A percentile compares a stretch with the other conserved stretches of the same genome.
phyloP scores from a whole-genome alignment of 92 coral and sea anemone species.

The Zoanthus sociatus region DNA sequence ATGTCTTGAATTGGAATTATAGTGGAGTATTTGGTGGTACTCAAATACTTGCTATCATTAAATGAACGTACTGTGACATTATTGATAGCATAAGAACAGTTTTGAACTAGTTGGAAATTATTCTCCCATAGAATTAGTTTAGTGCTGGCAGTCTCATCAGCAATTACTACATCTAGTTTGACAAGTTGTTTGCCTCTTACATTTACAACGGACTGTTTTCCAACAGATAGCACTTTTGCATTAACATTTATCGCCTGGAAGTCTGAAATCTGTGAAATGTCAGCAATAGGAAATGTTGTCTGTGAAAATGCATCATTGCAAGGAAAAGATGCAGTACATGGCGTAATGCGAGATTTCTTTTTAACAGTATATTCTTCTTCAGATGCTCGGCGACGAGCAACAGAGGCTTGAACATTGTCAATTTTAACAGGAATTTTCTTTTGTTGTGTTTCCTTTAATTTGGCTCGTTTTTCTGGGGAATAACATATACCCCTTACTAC shows the following conservation, averaged over 20 bases:
- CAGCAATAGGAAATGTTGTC: conserved; percentile 38
- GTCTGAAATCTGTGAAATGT: conserved; percentile 39
- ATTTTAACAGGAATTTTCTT: conserved; percentile 34
- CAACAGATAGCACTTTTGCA: conserved; percentile 34
- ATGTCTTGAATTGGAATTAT: conserved; percentile 36
- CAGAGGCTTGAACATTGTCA: conserved; percentile 30
- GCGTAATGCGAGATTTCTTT: conserved; percentile 36
- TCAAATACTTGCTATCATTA: conserved; percentile 36
- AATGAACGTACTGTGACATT: conserved; percentile 39
- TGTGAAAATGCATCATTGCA: conserved; percentile 37
- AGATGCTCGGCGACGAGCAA: conserved; percentile 43
- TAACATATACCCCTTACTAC: conserved; percentile 11
- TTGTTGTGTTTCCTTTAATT: conserved; percentile 29
- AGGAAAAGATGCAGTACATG: conserved; percentile 41
- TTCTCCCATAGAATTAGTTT: conserved; percentile 32
- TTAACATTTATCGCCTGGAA: conserved; percentile 34
- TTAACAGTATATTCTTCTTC: conserved; percentile 50
- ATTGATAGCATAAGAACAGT: conserved; percentile 23
- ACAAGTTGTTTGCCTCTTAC: conserved; percentile 43
- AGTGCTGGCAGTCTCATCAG: conserved; percentile 29
- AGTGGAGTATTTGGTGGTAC: conserved; percentile 34
- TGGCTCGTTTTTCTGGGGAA: conserved; percentile 22
- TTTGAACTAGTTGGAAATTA: conserved; percentile 10
- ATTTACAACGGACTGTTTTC: conserved; percentile 33
- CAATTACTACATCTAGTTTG: conserved; percentile 27